A percentile compares a stretch with the other conserved stretches of the same genome.
Conservation (phyloP, 2,113 vertebrate genomes). For the Mugil cephalus region DNA sequence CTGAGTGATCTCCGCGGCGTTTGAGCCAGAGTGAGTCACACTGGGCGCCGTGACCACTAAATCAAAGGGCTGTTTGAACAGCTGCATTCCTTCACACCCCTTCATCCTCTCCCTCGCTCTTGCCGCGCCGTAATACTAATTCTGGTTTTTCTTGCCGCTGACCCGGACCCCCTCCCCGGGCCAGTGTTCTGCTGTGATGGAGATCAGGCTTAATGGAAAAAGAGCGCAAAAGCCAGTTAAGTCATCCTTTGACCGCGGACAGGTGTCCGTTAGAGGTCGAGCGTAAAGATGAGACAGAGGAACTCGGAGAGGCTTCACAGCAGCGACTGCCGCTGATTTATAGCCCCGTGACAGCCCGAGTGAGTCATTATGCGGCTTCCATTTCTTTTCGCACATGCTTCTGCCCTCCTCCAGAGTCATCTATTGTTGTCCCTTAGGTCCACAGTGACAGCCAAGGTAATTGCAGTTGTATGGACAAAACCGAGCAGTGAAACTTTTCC, state of each 20-base stretch:
- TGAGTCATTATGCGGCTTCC: conserved; percentile 55
- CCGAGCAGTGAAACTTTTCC: conserved; percentile 15
- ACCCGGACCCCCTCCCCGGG: neutral
- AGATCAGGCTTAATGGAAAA: conserved; percentile 56
- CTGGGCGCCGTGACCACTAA: conserved; percentile 66
- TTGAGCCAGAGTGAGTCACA: conserved; percentile 73
- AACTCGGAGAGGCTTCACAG: conserved; percentile 39
- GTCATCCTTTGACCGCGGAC: conserved; percentile 43
- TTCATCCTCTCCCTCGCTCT: conserved; percentile 56
- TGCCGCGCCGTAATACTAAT: conserved; percentile 40
- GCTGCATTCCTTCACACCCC: conserved; percentile 80
- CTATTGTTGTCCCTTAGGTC: conserved; percentile 29
- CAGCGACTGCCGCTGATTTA: conserved; percentile 56
- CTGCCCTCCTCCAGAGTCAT: conserved; percentile 21
- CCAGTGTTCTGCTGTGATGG: conserved; percentile 38
- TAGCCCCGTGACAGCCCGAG: conserved; percentile 22
- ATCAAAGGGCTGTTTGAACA: conserved; percentile 81
- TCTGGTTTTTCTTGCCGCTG: conserved; percentile 37
- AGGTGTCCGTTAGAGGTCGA: conserved; percentile 47
- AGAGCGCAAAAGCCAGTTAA: conserved; percentile 50
- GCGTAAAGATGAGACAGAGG: conserved; percentile 34
- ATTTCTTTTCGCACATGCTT: conserved; percentile 47
- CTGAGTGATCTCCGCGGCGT: conserved; percentile 57
- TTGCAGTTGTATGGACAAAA: conserved; percentile 31
- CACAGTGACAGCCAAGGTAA: conserved; percentile 29